Conservation (phyloP, 2,888 invertebrate species). For the Leptopterna dolabrata region DNA sequence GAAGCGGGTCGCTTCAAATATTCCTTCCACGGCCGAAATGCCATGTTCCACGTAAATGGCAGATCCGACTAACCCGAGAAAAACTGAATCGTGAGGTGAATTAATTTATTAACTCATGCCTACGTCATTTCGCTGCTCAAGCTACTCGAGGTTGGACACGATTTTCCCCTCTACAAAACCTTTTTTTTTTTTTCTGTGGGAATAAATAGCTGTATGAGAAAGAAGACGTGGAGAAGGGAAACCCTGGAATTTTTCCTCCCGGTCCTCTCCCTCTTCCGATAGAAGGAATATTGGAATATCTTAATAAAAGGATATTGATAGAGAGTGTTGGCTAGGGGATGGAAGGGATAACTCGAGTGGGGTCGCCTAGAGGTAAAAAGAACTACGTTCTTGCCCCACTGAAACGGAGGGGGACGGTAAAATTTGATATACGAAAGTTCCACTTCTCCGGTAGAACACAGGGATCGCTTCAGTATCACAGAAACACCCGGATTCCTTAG, state of each 20-base stretch:
- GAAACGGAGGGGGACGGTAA: not conserved
- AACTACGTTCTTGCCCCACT: not conserved
- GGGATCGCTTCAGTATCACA: not conserved
- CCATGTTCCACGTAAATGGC: not conserved
- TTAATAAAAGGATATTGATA: slow-evolving; percentile 18
- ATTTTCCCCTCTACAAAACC: not conserved
- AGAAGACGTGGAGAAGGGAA: not conserved
- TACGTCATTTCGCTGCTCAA: not conserved
- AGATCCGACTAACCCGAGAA: not conserved
- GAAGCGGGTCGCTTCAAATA: not conserved
- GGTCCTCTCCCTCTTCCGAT: not conserved
- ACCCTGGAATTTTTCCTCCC: not conserved
- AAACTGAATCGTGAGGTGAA: not conserved
- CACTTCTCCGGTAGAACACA: not conserved
- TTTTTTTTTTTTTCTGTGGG: not conserved
- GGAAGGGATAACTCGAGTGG: not conserved
- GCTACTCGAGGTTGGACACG: not conserved
- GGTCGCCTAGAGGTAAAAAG: not conserved
- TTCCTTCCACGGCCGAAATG: not conserved
- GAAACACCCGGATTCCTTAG: not conserved
- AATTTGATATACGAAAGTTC: slow-evolving; percentile 2
- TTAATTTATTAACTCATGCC: not conserved
- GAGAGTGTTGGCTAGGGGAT: not conserved
- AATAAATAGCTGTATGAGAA: not conserved
- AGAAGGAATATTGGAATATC: slow-evolving; percentile 17